phyloP scores from a whole-genome alignment of 2,888 invertebrate genomes.

The Esperia sulphurella region DNA sequence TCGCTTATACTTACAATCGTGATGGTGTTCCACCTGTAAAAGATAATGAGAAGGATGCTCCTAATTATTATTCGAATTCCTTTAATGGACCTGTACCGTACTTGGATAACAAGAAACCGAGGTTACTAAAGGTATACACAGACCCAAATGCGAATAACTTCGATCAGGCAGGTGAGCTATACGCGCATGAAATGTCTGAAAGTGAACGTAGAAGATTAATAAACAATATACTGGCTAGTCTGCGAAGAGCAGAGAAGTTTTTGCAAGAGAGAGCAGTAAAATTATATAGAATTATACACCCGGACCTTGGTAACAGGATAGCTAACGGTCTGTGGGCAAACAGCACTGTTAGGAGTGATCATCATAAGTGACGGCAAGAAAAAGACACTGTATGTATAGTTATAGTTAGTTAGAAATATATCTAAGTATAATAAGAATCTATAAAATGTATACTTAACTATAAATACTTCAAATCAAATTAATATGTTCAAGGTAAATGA shows the following conservation, averaged over 20 bases:
- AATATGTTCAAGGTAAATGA: too few species aligned
- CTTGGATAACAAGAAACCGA: conserved; percentile 36
- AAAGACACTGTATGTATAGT: too few species aligned
- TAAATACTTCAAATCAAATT: too few species aligned
- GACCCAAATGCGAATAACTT: conserved; percentile 2
- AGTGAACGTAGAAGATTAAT: conserved; percentile 85
- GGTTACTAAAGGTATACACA: not conserved
- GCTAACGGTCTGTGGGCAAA: not conserved
- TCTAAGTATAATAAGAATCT: too few species aligned
- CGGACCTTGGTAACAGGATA: conserved; percentile 1
- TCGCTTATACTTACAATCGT: conserved; percentile 15
- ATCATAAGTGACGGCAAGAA: too few species aligned
- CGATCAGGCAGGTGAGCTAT: not conserved
- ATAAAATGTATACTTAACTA: too few species aligned
- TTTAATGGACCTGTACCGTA: conserved; percentile 87
- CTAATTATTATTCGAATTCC: conserved; percentile 95
- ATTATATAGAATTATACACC: conserved; percentile 77
- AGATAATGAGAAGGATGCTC: conserved; percentile 88
- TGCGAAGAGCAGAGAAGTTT: not conserved
- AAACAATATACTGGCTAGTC: conserved; percentile 82
- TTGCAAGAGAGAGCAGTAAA: conserved; percentile 76
- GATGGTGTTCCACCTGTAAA: conserved; percentile 79
- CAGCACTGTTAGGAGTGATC: not conserved
- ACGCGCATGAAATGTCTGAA: conserved; percentile 67
- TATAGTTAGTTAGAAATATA: too few species aligned